These are phyloP conservation scores for Alcedo quadribrachys DNA, from an alignment of 2,797 vertebrate species.

Conservation along the genomic window DNA sequence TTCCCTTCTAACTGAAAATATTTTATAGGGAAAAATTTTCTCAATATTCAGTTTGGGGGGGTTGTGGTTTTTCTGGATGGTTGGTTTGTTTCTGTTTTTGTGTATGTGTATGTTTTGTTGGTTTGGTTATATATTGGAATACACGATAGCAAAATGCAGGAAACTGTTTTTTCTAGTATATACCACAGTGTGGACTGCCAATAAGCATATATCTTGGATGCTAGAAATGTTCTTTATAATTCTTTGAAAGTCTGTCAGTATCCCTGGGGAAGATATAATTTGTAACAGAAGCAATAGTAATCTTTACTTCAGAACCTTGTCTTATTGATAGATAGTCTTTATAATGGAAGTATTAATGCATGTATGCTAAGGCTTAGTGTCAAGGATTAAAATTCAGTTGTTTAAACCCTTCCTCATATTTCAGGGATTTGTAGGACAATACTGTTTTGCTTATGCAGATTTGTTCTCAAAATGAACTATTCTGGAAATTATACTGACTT, in stretches of 20 bases:
- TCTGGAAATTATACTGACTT: neutral
- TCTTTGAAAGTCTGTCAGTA: neutral
- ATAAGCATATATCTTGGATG: neutral
- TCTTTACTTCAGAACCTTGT: conserved; percentile 9
- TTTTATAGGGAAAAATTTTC: neutral
- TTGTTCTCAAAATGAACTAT: neutral
- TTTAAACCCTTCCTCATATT: neutral
- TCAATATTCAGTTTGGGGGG: neutral
- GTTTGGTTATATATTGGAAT: neutral
- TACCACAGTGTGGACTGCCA: neutral
- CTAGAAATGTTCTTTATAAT: neutral
- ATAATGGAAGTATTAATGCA: neutral
- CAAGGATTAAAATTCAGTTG: conserved; percentile 29
- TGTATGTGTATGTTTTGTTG: neutral
- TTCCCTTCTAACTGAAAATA: neutral
- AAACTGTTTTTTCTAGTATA: neutral
- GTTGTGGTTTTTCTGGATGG: too few relatives aligned
- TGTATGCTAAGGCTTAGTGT: conserved; percentile 23
- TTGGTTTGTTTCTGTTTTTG: too few relatives aligned
- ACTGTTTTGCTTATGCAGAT: neutral
- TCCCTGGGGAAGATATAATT: neutral
- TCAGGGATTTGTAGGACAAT: neutral
- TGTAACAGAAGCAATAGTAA: neutral
- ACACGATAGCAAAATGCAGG: neutral
- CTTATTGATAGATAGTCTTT: neutral